A percentile compares a stretch with the other conserved stretches of the same genome.
Evolutionary conservation across 1,140 invertebrate genomes (phyloP).

Genomic region (Plodia interpunctella): DNA sequence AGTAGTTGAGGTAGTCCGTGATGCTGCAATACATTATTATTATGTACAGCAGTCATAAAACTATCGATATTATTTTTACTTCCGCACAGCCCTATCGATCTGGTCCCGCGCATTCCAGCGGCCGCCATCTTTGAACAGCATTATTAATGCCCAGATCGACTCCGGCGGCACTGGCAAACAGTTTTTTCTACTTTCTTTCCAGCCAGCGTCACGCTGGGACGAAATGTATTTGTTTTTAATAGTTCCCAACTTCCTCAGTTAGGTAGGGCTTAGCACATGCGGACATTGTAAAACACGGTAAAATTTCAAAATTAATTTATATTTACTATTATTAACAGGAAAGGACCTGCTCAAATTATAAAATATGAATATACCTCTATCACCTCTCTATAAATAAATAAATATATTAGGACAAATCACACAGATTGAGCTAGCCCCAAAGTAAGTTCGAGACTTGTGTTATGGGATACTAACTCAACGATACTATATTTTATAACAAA

Average conservation of each 20-base stretch:
- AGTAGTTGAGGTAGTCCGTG: too few relatives aligned
- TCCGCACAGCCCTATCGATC: conserved; percentile 46
- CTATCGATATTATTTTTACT: conserved; percentile 25
- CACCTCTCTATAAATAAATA: too few relatives aligned
- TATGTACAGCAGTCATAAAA: not conserved
- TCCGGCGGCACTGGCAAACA: conserved; percentile 37
- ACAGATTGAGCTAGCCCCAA: too few relatives aligned
- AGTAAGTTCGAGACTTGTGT: too few relatives aligned
- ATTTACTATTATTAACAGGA: too few relatives aligned
- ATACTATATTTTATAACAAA: too few relatives aligned
- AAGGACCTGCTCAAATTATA: too few relatives aligned
- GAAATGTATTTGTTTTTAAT: conserved; percentile 64
- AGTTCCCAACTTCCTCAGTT: conserved; percentile 26
- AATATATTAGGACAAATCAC: too few relatives aligned
- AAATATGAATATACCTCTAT: too few relatives aligned
- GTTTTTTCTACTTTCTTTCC: conserved; percentile 44
- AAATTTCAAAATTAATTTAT: too few relatives aligned
- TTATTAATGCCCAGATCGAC: conserved; percentile 61
- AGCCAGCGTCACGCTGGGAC: conserved; percentile 29
- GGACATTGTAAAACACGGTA: not conserved
- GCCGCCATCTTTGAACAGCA: conserved; percentile 69
- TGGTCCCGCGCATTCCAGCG: conserved; percentile 55
- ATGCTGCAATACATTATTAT: too few relatives aligned
- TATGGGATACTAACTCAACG: too few relatives aligned
- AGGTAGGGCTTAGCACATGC: not conserved